Evolutionary conservation across 1,140 invertebrate genomes (phyloP).

Genomic region (Achroia grisella): DNA sequence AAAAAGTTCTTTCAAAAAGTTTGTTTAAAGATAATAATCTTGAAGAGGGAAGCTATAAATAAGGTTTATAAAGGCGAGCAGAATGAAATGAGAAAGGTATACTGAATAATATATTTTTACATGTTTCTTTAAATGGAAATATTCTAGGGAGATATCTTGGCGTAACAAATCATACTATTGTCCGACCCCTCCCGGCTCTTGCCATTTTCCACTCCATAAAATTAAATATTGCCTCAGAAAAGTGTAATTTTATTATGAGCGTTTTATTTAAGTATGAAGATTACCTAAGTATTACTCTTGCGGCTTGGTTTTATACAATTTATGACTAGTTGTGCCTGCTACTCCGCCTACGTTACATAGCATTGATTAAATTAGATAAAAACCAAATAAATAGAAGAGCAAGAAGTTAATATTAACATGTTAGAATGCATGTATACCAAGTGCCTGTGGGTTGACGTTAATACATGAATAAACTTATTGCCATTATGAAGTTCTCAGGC

Average conservation of each 20-base stretch:
- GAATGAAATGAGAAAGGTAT: conserved; percentile 25
- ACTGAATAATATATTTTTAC: conserved; percentile 31
- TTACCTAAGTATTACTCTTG: too few species aligned
- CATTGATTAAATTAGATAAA: too few species aligned
- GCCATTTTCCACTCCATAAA: conserved; percentile 63
- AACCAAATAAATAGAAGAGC: too few species aligned
- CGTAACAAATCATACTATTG: conserved; percentile 62
- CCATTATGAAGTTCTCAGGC: too few species aligned
- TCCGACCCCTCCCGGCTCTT: conserved; percentile 29
- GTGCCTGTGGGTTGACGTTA: too few species aligned
- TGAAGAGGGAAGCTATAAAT: conserved; percentile 32
- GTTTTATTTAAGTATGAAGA: conserved; percentile 9
- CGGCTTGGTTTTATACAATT: too few species aligned
- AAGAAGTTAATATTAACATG: too few species aligned
- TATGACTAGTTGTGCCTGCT: too few species aligned
- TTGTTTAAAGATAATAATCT: conserved; percentile 24
- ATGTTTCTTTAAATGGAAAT: conserved; percentile 40
- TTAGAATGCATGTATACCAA: too few species aligned
- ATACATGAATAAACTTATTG: too few species aligned
- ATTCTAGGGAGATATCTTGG: conserved; percentile 42
- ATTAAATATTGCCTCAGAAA: conserved; percentile 52
- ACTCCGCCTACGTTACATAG: too few species aligned
- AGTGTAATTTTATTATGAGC: conserved; percentile 47
- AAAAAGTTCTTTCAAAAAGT: not conserved
- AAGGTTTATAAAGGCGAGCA: conserved; percentile 36